Evolutionary conservation across 2,888 invertebrate species (phyloP), one percentile per base, ranked within the genome.

Genomic region (Adela reaumurella): DNA sequence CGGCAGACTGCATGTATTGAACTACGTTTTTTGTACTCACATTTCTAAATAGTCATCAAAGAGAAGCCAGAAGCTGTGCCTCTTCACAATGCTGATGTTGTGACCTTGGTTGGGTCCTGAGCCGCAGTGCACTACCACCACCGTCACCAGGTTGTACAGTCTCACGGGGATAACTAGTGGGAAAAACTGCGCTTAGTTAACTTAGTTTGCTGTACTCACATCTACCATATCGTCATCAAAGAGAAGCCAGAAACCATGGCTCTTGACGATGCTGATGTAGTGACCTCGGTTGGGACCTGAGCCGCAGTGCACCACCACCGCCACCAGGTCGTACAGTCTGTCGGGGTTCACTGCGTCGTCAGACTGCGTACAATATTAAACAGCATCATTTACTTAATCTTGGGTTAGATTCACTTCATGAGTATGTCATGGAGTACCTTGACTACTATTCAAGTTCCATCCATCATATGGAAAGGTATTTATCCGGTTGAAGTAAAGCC

Each of bases 1-100:
- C n/a, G n/a, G n/a, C n/a, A n/a, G n/a, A n/a, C n/a, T n/a, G n/a
- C n/a, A n/a, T n/a, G n/a, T n/a, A n/a, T n/a, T n/a, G n/a, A n/a
- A n/a, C n/a, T n/a, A n/a, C n/a, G n/a, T n/a, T n/a, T n/a, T n/a
- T n/a, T 57, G 50, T 56, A 86, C 92, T 88, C 81, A 96, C 96
- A 82, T 99, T 99, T 99, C 99, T 89, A 98, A 96, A 68, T 99
- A 99, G 76, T 99, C 99, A 72, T 99, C 99, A 79, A 99, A 99
- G 4, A 99, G 86, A 56, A 99, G 82, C 99, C 99, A 99, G 73
- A 98, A 94, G 49, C 97, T 97, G 77, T 98, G 97, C 70, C 96
- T 96, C 80, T 99, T 99, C 50, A 99, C 99, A 70, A 99, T 97
- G 73, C 96, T 97, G 73, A 99, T 99, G 80, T 99, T 99, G 74